Evolutionary conservation across 2,888 invertebrate species (phyloP).

Genomic region (Hyalella azteca): DNA sequence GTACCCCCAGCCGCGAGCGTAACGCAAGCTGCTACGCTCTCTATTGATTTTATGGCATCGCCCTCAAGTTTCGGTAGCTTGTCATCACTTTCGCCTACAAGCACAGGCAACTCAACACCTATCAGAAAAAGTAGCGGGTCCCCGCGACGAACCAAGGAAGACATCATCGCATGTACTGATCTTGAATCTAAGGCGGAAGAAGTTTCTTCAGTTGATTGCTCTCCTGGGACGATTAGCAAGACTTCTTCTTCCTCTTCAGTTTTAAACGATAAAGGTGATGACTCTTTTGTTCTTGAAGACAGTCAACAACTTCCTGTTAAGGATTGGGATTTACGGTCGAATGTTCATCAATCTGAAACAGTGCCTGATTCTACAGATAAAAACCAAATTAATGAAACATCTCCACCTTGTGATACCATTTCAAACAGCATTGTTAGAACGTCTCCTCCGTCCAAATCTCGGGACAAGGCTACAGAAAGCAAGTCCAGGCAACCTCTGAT

Average conservation of each 20-base stretch:
- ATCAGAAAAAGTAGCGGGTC: constrained; percentile 13
- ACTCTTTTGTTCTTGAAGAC: neutral
- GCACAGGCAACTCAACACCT: neutral
- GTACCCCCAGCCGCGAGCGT: constrained; percentile 7
- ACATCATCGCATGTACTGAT: neutral
- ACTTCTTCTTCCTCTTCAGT: neutral
- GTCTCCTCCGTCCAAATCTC: constrained; percentile 18
- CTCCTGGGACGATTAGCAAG: neutral
- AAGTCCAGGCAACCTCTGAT: no score
- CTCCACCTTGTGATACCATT: neutral
- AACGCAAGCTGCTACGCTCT: neutral
- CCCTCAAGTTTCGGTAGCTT: neutral
- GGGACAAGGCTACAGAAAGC: neutral
- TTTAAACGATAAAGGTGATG: neutral
- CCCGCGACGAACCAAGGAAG: neutral
- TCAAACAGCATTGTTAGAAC: no score
- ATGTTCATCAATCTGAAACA: no score
- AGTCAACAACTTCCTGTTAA: neutral
- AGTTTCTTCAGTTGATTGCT: neutral
- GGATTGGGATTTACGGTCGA: no score
- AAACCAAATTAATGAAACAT: neutral
- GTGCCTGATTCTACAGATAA: neutral
- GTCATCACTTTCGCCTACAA: neutral
- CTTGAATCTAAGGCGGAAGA: constrained; percentile 5
- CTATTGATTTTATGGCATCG: neutral